These are phyloP conservation scores for Thalassophryne amazonica DNA, from an alignment of 2,797 vertebrate species.

Conservation along the genomic window DNA sequence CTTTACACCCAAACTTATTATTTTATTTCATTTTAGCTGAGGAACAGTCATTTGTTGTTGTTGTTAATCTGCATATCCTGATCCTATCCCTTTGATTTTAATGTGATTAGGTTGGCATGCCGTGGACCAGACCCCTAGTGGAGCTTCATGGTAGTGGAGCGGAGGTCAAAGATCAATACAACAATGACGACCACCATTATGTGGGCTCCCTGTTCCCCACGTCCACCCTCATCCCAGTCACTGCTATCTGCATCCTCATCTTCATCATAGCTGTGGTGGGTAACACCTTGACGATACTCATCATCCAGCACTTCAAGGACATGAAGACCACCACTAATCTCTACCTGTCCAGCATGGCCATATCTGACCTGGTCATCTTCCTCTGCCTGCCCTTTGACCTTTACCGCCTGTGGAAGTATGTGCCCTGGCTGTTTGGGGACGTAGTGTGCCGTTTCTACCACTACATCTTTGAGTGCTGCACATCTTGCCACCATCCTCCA, in stretches of 20 bases:
- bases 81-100: no score
- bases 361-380: conserved; percentile 84
- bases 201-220: conserved; percentile 79
- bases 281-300: conserved; percentile 83
- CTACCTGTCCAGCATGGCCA: conserved; percentile 86
- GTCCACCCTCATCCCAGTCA: conserved; percentile 78
- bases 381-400: conserved; percentile 86
- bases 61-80: no score
- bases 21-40: no score
- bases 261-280: conserved; percentile 78
- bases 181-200: conserved; percentile 64
- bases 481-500: conserved; percentile 85
- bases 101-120: conserved; percentile 48
- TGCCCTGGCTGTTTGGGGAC: conserved; percentile 84
- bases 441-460: conserved; percentile 82
- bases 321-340: conserved; percentile 85
- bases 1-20: no score
- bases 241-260: conserved; percentile 76
- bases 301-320: conserved; percentile 76
- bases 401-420: conserved; percentile 86
- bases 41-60: no score
- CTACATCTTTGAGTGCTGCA: conserved; percentile 83
- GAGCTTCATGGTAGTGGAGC: conserved; percentile 37
- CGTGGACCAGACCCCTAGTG: conserved; percentile 59
- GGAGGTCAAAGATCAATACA: conserved; percentile 47